Evolutionary conservation across 2,113 vertebrate genomes (phyloP), one percentile per base, ranked within the genome.

Genomic region (Eclectus roratus): DNA sequence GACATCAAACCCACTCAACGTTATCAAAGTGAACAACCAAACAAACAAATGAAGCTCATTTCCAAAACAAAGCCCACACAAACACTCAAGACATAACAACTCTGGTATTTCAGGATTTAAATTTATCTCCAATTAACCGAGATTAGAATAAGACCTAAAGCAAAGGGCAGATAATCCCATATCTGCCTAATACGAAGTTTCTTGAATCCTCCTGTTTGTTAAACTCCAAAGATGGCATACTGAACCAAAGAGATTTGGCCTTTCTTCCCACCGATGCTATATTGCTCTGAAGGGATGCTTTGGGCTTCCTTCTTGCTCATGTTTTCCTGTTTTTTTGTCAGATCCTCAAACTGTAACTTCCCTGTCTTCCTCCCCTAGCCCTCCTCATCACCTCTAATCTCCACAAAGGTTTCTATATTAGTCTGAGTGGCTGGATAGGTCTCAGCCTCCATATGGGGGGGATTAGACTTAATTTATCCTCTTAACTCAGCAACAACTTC

Each of bases 381-480:
- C 31, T 63, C 35, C 21, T 19, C 25, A 43, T 56, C 20, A 7
- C 25, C 39, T 49, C 50, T 96, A 96, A 95, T 96, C 97, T 84
- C 58, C 80, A 53, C 28, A 31, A 12, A 64, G 58, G 64, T 80
- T 94, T 84, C 89, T 80, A 90, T 96, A 97, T 97, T 95, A 92
- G 65, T 78, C 96, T 50, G 93, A 95, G 93, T 71, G 80, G 88
- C 93, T 47, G 29, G 56, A 64, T 80, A 78, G 85, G 77, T 95
- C 88, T 80, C 94, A 81, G 84, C 86, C 78, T 96, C 97, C 96
- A 96, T 98, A 94, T 97, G 97, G 71, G 84, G 84, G 49, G 25
- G 68, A 93, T 94, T 98, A 96, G 95, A 96, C 33, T 89, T 91
- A 64, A 65, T 65, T 93, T 93, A 98, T 97, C 97, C 96, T 96